Evolutionary conservation across 2,797 vertebrate genomes (phyloP).

Genomic region (Sebastes flavidus): DNA sequence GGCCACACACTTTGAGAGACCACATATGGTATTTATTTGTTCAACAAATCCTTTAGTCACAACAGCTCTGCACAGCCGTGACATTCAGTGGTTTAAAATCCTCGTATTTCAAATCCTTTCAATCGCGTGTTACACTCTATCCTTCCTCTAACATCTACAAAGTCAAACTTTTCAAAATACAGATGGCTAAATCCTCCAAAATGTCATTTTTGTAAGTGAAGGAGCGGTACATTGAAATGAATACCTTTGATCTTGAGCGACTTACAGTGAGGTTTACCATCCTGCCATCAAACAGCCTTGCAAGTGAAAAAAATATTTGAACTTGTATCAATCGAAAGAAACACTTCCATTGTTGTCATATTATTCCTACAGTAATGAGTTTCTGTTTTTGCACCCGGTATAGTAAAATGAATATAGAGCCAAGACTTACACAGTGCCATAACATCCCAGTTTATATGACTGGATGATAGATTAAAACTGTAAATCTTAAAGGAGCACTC

Average conservation of each 20-base stretch:
- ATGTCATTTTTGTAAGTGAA: slow-evolving; percentile 26
- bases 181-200: background rate
- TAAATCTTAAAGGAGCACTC: background rate
- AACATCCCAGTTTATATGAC: background rate
- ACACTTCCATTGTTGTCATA: background rate
- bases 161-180: slow-evolving; percentile 25
- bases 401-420: background rate
- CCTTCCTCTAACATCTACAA: slow-evolving; percentile 8
- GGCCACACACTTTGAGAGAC: background rate
- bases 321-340: slow-evolving; percentile 8
- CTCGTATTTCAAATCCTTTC: background rate
- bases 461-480: background rate
- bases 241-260: slow-evolving; percentile 32
- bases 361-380: background rate
- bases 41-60: background rate
- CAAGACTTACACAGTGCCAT: background rate
- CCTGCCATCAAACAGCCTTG: slow-evolving; percentile 10
- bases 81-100: background rate
- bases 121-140: slow-evolving; percentile 1
- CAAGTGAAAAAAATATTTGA: slow-evolving; percentile 10
- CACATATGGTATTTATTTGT: background rate
- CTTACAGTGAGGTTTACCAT: slow-evolving; percentile 13
- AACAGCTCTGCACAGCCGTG: background rate
- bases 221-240: slow-evolving; percentile 18
- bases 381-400: background rate